Conservation (phyloP, 2,888 invertebrate species). For the Noctuana brunneofusca region DNA sequence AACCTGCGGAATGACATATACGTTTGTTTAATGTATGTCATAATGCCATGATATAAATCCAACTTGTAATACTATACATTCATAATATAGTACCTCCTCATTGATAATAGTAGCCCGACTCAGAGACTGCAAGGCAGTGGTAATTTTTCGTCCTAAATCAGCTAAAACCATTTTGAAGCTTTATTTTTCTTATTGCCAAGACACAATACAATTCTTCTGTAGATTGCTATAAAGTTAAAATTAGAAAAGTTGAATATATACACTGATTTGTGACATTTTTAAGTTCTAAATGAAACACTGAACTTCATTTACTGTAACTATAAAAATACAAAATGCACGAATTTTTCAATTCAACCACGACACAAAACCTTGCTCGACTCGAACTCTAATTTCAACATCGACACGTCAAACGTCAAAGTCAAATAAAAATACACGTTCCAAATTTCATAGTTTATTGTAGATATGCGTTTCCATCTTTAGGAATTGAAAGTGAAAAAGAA, state of each 20-base stretch:
- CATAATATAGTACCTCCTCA: slow-evolving; percentile 89
- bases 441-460: neutral
- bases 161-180: slow-evolving; percentile 96
- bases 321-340: neutral
- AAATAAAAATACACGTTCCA: neutral
- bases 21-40: neutral
- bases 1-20: slow-evolving; percentile 84
- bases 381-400: slow-evolving; percentile 34
- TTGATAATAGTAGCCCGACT: slow-evolving; percentile 99
- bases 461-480: too few relatives aligned
- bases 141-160: slow-evolving; percentile 99
- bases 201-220: slow-evolving; percentile 7
- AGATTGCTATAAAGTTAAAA: slow-evolving; percentile 8
- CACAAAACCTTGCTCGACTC: slow-evolving; percentile 15
- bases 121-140: slow-evolving; percentile 97
- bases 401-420: slow-evolving; percentile 42
- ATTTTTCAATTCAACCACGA: slow-evolving; percentile 23
- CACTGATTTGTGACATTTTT: slow-evolving; percentile 30
- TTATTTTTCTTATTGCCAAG: slow-evolving; percentile 26
- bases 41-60: neutral
- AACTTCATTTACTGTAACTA: slow-evolving; percentile 8
- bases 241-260: slow-evolving; percentile 22
- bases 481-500: neutral
- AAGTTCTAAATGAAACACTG: slow-evolving; percentile 6
- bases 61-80: neutral